Conservation (phyloP, 1,140 invertebrate species). For the fruit fly (Drosophila melanogaster) region Release_6_plus_ISO1_MT NT_033777.3:12451001-12451500, state of each 20-base stretch:
- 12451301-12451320: background rate
- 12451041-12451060: conserved; percentile 21
- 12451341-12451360: conserved; percentile 7
- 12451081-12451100: conserved; percentile 21
- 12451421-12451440: conserved; percentile 36
- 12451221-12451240: conserved; percentile 15
- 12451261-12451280: conserved; percentile 7
- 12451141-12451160: conserved; percentile 29
- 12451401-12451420: conserved; percentile 25
- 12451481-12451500: conserved; percentile 23
- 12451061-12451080: conserved; percentile 14
- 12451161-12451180: conserved; percentile 40
- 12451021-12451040: conserved; percentile 40
- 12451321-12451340: conserved; percentile 34
- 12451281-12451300: conserved; percentile 41
- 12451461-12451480: conserved; percentile 24
- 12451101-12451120: conserved; percentile 15
- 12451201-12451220: conserved; percentile 44
- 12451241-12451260: conserved; percentile 5
- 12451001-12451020: conserved; percentile 16
- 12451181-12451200: conserved; percentile 47
- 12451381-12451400: conserved; percentile 51
- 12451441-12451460: conserved; percentile 66
- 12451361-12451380: conserved; percentile 41
- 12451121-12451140: conserved; percentile 30